A percentile compares a stretch with the other conserved stretches of the same genome.
Conservation (phyloP, 1,140 invertebrate species). For the Drosophila tsacasi region DNA sequence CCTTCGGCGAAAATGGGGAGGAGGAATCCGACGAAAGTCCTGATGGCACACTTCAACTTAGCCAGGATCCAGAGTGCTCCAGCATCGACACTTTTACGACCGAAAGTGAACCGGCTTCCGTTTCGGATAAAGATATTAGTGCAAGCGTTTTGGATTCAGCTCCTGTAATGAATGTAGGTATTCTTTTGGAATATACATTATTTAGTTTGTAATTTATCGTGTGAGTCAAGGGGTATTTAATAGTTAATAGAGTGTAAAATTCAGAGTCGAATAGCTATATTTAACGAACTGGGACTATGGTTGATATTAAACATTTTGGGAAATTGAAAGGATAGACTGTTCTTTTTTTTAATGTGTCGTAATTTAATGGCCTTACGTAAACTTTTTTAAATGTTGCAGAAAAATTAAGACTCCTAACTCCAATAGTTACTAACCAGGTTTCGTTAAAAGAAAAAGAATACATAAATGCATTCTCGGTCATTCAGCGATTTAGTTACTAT, state of each 20-base stretch:
- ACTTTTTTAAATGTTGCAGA: no score
- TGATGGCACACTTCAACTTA: conserved; percentile 42
- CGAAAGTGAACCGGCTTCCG: conserved; percentile 19
- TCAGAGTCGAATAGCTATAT: not conserved
- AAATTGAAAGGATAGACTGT: not conserved
- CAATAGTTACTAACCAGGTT: not conserved
- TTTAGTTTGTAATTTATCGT: not conserved
- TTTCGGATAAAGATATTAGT: conserved; percentile 52
- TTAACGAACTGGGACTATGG: no score
- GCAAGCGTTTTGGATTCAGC: conserved; percentile 69
- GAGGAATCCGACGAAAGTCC: conserved; percentile 43
- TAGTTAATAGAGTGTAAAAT: not conserved
- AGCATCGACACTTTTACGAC: conserved; percentile 28
- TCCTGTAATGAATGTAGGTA: conserved; percentile 91
- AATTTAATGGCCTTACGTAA: no score
- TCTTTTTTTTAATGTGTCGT: no score
- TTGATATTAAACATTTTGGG: not conserved
- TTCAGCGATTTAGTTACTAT: not conserved
- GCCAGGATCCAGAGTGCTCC: conserved; percentile 18
- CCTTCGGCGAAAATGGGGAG: conserved; percentile 80
- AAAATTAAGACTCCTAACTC: not conserved
- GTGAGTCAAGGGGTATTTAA: not conserved
- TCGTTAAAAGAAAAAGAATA: no score
- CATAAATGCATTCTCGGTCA: conserved; percentile 1
- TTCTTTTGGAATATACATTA: not conserved